These are phyloP conservation scores for Rattus norvegicus DNA, from an alignment of 2,113 vertebrate genomes.

Conservation along the genomic window DNA sequence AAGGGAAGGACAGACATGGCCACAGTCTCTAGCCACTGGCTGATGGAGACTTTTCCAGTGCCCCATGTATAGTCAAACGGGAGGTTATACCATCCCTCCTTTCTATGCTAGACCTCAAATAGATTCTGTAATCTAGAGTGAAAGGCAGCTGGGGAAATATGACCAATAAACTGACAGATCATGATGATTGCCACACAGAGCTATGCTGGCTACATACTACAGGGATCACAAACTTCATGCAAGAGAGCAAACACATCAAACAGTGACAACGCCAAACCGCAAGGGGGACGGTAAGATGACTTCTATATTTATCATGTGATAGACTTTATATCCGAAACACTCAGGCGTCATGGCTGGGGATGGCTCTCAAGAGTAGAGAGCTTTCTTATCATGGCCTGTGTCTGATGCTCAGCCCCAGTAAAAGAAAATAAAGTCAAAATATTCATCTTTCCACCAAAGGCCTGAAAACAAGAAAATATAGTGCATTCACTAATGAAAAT, in stretches of 20 bases:
- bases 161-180: neutral
- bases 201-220: neutral
- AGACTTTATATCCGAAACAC: neutral
- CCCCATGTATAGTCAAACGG: neutral
- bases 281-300: accelerated
- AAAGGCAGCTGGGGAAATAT: neutral
- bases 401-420: neutral
- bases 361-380: neutral
- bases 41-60: neutral
- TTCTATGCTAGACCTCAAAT: neutral
- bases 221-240: neutral
- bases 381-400: neutral
- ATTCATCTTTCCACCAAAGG: neutral
- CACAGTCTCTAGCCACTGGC: neutral
- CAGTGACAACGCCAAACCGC: neutral
- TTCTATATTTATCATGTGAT: neutral
- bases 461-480: neutral
- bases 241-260: neutral
- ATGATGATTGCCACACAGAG: neutral
- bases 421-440: neutral
- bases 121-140: neutral
- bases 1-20: neutral
- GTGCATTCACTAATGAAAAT: neutral
- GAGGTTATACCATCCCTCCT: neutral
- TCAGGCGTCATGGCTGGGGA: neutral